Evolutionary conservation across 2,113 vertebrate species (phyloP).

Genomic region (Otis tarda): DNA sequence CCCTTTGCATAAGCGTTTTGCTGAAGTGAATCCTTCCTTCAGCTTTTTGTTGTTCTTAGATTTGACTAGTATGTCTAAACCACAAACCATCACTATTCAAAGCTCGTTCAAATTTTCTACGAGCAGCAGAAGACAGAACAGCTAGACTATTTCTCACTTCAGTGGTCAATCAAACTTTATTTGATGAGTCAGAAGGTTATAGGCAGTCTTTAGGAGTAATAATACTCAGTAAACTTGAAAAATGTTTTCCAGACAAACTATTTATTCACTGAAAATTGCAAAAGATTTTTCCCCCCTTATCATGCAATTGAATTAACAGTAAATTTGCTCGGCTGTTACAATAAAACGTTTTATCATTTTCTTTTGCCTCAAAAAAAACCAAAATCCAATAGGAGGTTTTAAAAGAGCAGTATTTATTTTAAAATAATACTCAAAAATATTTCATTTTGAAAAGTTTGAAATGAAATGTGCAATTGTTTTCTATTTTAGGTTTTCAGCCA

Average conservation of each 20-base stretch:
- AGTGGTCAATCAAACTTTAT: background rate
- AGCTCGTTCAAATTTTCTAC: background rate
- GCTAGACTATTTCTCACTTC: background rate
- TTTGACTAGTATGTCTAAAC: background rate
- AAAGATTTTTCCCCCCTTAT: background rate
- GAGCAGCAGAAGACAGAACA: background rate
- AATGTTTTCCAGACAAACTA: background rate
- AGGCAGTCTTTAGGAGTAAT: background rate
- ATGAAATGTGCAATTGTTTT: background rate
- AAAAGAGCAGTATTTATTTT: background rate
- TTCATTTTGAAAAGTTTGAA: background rate
- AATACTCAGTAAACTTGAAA: background rate
- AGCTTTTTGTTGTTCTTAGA: background rate
- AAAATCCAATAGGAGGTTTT: background rate
- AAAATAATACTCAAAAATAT: background rate
- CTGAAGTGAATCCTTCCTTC: background rate
- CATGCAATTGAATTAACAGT: background rate
- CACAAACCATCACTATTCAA: background rate
- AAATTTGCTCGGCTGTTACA: background rate
- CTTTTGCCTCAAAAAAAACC: background rate
- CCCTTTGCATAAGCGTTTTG: background rate
- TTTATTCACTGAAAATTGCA: background rate
- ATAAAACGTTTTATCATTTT: background rate
- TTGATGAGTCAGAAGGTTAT: background rate
- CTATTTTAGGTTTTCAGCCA: background rate